Evolutionary conservation across 2,888 invertebrate species (phyloP).

Genomic region (Pyralis farinalis): DNA sequence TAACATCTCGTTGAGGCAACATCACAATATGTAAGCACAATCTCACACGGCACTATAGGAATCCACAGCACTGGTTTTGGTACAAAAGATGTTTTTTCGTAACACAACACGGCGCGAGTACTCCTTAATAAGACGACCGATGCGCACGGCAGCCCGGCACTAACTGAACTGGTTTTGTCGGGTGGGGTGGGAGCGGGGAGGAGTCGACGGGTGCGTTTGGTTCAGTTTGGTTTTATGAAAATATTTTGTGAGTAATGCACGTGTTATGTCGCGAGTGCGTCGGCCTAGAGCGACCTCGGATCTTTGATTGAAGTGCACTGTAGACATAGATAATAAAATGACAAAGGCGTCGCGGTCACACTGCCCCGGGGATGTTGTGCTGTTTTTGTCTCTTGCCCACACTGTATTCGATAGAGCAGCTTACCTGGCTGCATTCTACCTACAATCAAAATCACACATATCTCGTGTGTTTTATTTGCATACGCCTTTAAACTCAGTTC

Average conservation of each 20-base stretch:
- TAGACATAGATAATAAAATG: conserved; percentile 52
- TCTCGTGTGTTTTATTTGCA: background rate
- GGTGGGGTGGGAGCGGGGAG: conserved; percentile 46
- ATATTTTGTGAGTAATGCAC: conserved; percentile 82
- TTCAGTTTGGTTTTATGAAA: conserved; percentile 79
- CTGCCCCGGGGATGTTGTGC: conserved; percentile 27
- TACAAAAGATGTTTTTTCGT: conserved; percentile 71
- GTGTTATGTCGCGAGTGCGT: conserved; percentile 76
- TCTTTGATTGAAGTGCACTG: conserved; percentile 69
- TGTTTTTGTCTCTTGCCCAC: conserved; percentile 54
- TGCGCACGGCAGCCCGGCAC: conserved; percentile 75
- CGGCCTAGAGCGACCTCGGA: conserved; percentile 73
- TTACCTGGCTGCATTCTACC: conserved; percentile 50
- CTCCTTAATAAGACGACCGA: conserved; percentile 47
- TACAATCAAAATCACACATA: conserved; percentile 53
- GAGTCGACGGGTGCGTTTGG: conserved; percentile 67
- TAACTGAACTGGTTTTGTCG: conserved; percentile 76
- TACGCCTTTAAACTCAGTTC: no score
- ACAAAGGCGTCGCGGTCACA: conserved; percentile 32
- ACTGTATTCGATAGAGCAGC: conserved; percentile 42
- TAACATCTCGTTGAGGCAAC: conserved; percentile 60
- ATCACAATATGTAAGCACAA: conserved; percentile 71
- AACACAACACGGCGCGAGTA: conserved; percentile 59
- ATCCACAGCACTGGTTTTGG: conserved; percentile 74
- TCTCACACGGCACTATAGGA: conserved; percentile 68